These are phyloP conservation scores for Oxyruncus cristatus DNA, from an alignment of 2,113 vertebrate species.

Conservation along the genomic window DNA sequence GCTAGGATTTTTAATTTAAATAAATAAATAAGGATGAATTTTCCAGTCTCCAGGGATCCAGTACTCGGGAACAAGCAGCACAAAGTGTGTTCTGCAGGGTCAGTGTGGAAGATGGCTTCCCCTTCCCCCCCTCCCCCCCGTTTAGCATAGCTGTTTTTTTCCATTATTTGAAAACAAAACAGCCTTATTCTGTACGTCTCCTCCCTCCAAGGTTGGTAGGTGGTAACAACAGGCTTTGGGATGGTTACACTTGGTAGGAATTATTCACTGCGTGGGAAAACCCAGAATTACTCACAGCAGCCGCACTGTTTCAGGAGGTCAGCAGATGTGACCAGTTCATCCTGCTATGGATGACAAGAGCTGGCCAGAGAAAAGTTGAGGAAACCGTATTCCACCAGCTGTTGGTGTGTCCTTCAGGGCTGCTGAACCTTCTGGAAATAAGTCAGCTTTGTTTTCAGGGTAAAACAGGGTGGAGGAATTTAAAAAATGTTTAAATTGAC, in stretches of 20 bases:
- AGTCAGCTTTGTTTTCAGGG: not conserved
- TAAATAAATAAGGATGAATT: constrained; percentile 62
- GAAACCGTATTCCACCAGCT: constrained; percentile 2
- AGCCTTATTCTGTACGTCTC: not conserved
- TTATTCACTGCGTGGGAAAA: constrained; percentile 14
- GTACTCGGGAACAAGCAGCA: constrained; percentile 20
- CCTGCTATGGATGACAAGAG: not conserved
- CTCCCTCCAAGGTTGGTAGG: not conserved
- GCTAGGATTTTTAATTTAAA: constrained; percentile 59
- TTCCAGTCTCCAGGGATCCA: constrained; percentile 53
- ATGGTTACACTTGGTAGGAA: not conserved
- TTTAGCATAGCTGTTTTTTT: not conserved
- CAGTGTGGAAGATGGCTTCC: not conserved
- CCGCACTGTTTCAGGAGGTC: not conserved
- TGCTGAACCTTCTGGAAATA: not conserved
- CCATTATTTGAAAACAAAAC: not conserved
- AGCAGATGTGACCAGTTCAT: constrained; percentile 45
- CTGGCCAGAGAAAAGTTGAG: not conserved
- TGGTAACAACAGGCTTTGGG: not conserved
- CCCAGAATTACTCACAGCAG: not conserved
- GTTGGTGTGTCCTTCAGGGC: not conserved
- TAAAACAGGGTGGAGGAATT: not conserved
- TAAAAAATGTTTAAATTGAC: not conserved
- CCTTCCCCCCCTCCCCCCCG: not conserved
- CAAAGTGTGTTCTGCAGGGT: not conserved